Percentiles rank a stretch among this genome's conserved stretches.
These are phyloP conservation scores for Leptonema lineaticorne DNA, from an alignment of 1,140 invertebrate species.

Conservation along the genomic window DNA sequence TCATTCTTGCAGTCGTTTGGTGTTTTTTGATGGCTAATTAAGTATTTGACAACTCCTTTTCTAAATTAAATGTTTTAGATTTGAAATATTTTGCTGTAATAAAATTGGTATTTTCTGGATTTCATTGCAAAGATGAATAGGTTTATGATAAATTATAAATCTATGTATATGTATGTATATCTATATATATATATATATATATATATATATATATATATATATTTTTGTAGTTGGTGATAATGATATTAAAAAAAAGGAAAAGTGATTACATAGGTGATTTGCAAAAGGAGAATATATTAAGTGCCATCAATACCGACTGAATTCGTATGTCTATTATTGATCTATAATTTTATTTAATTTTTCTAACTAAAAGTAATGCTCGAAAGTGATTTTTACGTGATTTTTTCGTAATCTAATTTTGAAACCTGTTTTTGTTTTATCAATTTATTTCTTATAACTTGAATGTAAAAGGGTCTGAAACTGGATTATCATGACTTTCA, in stretches of 20 bases:
- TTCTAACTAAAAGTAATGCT: slow-evolving; percentile 24
- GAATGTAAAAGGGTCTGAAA: not conserved
- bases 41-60: slow-evolving; percentile 17
- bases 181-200: slow-evolving; percentile 5
- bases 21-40: slow-evolving; percentile 32
- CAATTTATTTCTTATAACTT: slow-evolving; percentile 4
- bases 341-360: slow-evolving; percentile 34
- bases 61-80: slow-evolving; percentile 4
- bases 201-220: slow-evolving; percentile 29
- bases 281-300: slow-evolving; percentile 38
- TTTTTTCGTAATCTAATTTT: slow-evolving; percentile 7
- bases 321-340: slow-evolving; percentile 39
- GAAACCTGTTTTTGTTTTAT: slow-evolving; percentile 34
- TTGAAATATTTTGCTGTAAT: slow-evolving; percentile 31
- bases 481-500: slow-evolving; percentile 5
- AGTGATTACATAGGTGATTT: slow-evolving; percentile 37
- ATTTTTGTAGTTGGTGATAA: slow-evolving; percentile 39
- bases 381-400: slow-evolving; percentile 26
- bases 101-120: slow-evolving; percentile 35
- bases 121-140: slow-evolving; percentile 34
- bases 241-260: slow-evolving; percentile 37
- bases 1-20: slow-evolving; percentile 42
- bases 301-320: slow-evolving; percentile 41
- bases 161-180: not conserved
- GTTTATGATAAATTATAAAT: slow-evolving; percentile 36